Conservation (phyloP, 2,888 invertebrate species). For the Drosophila atroscutellata region DNA sequence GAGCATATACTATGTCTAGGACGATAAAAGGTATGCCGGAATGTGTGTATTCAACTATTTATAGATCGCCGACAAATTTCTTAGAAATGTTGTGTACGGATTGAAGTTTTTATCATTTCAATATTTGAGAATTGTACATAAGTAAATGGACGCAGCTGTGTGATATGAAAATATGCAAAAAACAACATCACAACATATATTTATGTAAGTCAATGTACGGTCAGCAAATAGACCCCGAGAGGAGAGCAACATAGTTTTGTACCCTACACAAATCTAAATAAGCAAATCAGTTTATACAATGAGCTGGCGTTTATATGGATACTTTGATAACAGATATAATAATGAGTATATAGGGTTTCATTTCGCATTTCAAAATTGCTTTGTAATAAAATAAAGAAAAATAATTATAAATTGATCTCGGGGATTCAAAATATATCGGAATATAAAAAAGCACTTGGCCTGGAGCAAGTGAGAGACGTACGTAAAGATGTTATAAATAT, state of each 20-base stretch:
- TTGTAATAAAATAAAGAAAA: background rate
- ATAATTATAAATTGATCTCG: background rate
- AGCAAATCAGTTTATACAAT: constrained; percentile 4
- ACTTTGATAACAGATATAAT: background rate
- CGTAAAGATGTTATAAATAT: background rate
- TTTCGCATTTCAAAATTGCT: background rate
- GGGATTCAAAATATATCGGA: background rate
- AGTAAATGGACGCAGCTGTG: constrained; percentile 53
- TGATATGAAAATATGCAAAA: constrained; percentile 43
- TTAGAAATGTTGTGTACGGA: constrained; percentile 25
- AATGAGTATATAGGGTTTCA: background rate
- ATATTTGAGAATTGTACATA: constrained; percentile 39
- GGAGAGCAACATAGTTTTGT: constrained; percentile 28
- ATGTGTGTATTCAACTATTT: constrained; percentile 50
- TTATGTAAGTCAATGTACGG: constrained; percentile 47
- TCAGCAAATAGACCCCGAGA: constrained; percentile 38
- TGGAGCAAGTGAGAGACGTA: background rate
- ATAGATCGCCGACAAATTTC: constrained; percentile 60
- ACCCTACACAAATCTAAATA: constrained; percentile 35
- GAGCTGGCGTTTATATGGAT: background rate
- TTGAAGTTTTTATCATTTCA: constrained; percentile 45
- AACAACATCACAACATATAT: constrained; percentile 31
- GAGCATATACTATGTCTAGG: constrained; percentile 25
- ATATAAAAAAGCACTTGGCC: background rate
- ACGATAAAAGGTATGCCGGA: constrained; percentile 59